Base-by-base conservation (phyloP, 2,113 vertebrate species). In the Plecturocebus donacophilus region DNA sequence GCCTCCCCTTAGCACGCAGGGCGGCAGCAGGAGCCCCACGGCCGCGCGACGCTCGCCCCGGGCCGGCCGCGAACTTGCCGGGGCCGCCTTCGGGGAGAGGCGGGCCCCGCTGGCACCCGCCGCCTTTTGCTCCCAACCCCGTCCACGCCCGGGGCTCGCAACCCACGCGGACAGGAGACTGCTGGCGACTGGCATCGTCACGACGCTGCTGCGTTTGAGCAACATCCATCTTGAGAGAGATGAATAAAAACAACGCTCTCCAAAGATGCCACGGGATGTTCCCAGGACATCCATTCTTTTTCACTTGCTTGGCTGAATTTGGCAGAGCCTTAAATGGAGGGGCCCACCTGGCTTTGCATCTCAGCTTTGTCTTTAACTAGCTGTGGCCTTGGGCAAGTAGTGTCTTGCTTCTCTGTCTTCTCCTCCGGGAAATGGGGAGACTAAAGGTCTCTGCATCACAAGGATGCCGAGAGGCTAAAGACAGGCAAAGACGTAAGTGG, bases 1-100 rank as follows among this genome's bases (percentile, higher is more conserved):
- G 93, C 91, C 68, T 93, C 19, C 38, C n/a, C 84, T 93, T 91
- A 76, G 88, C 95, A 97, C 94, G 93, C 93, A 95, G 96, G 66
- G 30, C 42, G 25, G 40, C 9, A 38, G 64, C 45, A 30, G 30
- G 61, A 64, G 13, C 40, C 38, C 42, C 80, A 21, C 11, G 20
- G 38, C 64, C 30, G 6, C 12, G 45, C 45, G 56, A 16, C 73
- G 6, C 38, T 30, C 30, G 71, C 79, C 25, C 38, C 2, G 38
- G 45, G 66, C n/a, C 3, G 0, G 14, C 66, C 16, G 20, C 7
- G 52, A 42, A 23, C 66, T 21, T 40, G 76, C 27, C 12, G 1
- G 8, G 21, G 86, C 82, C 87, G 35, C 97, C 96, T 94, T 96
- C 86, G 9, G 58, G 20, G 94, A 5, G 73, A 52, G 47, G 84